These are phyloP conservation scores for Nemotelus nigrinus DNA, from an alignment of 2,888 invertebrate species.

Conservation along the genomic window DNA sequence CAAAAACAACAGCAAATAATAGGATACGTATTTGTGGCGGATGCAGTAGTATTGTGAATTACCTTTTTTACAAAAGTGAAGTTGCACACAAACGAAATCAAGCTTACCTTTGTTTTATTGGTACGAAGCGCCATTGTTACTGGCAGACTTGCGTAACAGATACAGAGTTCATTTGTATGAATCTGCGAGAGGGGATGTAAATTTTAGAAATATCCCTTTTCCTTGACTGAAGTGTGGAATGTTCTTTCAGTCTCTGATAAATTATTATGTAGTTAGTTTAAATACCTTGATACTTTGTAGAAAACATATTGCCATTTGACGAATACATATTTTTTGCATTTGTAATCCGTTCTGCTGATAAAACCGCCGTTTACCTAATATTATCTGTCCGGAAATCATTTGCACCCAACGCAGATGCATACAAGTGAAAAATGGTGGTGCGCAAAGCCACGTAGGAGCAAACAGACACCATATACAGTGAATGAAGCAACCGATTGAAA, in stretches of 20 bases:
- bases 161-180: no score
- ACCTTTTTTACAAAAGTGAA: no score
- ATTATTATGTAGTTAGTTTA: slow-evolving; percentile 67
- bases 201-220: not conserved
- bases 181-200: not conserved
- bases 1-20: no score
- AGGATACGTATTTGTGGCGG: no score
- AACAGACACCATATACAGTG: not conserved
- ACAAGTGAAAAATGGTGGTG: not conserved
- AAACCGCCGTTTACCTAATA: not conserved
- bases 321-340: slow-evolving; percentile 24
- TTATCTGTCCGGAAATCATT: no score
- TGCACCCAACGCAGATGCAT: not conserved
- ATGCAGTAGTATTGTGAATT: no score
- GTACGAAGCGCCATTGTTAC: no score
- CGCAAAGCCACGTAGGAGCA: slow-evolving; percentile 7
- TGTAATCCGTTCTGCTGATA: slow-evolving; percentile 2
- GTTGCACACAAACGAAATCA: no score
- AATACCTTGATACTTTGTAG: slow-evolving; percentile 63
- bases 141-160: no score
- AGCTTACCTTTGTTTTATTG: no score
- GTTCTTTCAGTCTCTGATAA: slow-evolving; percentile 66
- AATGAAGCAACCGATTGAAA: not conserved
- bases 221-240: slow-evolving; percentile 54
- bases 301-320: not conserved